Percentiles rank a stretch among this genome's conserved stretches.
phyloP scores from a whole-genome alignment of 2,888 invertebrate genomes.

The Strigamia transsilvanica region DNA sequence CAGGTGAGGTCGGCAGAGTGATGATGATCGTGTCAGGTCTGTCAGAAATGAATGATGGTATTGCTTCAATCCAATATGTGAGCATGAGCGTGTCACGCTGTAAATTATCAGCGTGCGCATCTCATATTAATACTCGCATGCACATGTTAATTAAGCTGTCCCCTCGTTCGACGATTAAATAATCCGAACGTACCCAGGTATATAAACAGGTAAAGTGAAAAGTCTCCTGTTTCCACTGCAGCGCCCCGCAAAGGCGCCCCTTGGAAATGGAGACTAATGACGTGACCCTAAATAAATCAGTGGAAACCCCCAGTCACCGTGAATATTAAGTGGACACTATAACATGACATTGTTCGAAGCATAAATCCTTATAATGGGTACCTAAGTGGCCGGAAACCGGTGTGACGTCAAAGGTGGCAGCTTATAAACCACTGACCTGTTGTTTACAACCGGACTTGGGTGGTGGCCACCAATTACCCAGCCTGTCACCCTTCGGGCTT shows the following conservation, averaged over 20 bases:
- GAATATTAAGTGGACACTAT: constrained; percentile 32
- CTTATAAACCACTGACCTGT: constrained; percentile 39
- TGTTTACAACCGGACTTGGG: constrained; percentile 41
- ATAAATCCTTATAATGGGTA: constrained; percentile 33
- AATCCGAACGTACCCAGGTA: constrained; percentile 12
- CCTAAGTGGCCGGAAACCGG: constrained; percentile 40
- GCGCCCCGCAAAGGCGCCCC: constrained; percentile 20
- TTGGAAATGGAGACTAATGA: constrained; percentile 42
- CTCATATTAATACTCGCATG: constrained; percentile 1
- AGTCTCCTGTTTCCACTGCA: not conserved
- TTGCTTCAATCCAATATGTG: constrained; percentile 28
- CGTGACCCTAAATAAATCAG: constrained; percentile 42
- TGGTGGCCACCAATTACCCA: constrained; percentile 33
- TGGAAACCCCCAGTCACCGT: constrained; percentile 5
- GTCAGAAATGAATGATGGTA: constrained; percentile 15
- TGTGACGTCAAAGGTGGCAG: constrained; percentile 41
- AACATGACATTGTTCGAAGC: constrained; percentile 23
- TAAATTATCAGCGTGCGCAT: not conserved
- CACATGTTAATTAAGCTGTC: constrained; percentile 36
- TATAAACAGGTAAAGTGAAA: constrained; percentile 13
- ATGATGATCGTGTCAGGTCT: constrained; percentile 16
- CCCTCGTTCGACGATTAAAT: not conserved
- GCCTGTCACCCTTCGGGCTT: constrained; percentile 40
- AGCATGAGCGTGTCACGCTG: not conserved
- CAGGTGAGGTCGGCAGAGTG: not conserved